These are phyloP conservation scores for Tipula helvola DNA, from an alignment of 2,888 invertebrate genomes.

Conservation along the genomic window DNA sequence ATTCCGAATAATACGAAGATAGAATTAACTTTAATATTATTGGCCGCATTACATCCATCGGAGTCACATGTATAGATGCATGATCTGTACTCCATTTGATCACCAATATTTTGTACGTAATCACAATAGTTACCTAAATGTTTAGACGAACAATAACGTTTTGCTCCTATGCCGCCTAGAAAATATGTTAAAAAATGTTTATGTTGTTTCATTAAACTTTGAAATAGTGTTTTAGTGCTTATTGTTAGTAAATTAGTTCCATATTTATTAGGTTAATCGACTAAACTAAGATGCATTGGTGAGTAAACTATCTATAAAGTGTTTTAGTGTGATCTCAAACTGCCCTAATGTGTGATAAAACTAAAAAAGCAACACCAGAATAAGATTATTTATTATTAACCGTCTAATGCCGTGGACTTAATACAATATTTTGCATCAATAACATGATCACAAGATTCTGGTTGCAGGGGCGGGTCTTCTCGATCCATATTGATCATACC, in stretches of 20 bases:
- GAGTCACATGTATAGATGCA: slow-evolving; percentile 75
- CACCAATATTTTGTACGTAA: slow-evolving; percentile 76
- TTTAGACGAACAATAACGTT: slow-evolving; percentile 73
- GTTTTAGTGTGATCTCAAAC: neutral
- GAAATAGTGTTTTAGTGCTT: neutral
- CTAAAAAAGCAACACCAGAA: neutral
- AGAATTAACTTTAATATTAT: slow-evolving; percentile 10
- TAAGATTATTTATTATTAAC: slow-evolving; percentile 15
- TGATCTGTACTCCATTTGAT: slow-evolving; percentile 68
- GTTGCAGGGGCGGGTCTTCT: slow-evolving; percentile 42
- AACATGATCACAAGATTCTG: slow-evolving; percentile 56
- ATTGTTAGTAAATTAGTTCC: neutral
- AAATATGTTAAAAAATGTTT: neutral
- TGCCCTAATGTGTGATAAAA: neutral
- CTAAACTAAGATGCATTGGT: neutral
- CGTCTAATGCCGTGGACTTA: slow-evolving; percentile 52
- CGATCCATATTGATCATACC: slow-evolving; percentile 43
- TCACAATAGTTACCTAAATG: slow-evolving; percentile 84
- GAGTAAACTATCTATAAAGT: neutral
- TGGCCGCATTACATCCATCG: slow-evolving; percentile 69
- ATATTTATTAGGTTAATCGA: neutral
- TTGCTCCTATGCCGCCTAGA: slow-evolving; percentile 78
- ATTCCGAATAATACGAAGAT: neutral
- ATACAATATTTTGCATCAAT: slow-evolving; percentile 73
- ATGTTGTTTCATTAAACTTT: neutral